Conservation (phyloP, 64 coral and sea anemone genomes). For the Montipora sp. region DNA sequence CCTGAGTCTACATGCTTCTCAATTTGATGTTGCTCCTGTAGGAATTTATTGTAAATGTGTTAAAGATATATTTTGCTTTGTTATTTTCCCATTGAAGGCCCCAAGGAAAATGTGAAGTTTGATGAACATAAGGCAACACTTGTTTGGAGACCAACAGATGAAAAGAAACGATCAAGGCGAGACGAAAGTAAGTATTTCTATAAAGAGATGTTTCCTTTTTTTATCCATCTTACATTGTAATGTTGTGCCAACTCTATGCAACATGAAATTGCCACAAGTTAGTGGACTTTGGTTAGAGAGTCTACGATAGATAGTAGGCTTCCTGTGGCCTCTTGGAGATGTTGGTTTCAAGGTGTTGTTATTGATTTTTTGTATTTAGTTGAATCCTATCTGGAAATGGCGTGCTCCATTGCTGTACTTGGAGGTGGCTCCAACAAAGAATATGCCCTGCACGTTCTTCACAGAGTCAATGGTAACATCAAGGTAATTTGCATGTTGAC, state of each 20-base stretch:
- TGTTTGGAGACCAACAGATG: constrained; percentile 84
- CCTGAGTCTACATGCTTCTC: too few species aligned
- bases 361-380: constrained; percentile 47
- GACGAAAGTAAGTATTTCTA: constrained; percentile 88
- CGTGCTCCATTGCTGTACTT: constrained; percentile 87
- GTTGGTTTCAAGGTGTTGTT: too few species aligned
- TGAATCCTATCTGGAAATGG: constrained; percentile 91
- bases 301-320: too few species aligned
- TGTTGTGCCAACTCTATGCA: too few species aligned
- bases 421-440: constrained; percentile 98
- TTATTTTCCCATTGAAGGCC: background rate
- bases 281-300: background rate
- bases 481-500: constrained; percentile 66
- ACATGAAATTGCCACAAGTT: background rate
- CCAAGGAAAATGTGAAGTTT: background rate
- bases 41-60: too few species aligned
- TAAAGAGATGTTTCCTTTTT: background rate
- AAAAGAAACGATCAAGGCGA: constrained; percentile 75
- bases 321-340: too few species aligned
- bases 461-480: constrained; percentile 84
- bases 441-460: constrained; percentile 90
- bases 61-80: too few species aligned
- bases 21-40: too few species aligned
- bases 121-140: constrained; percentile 89
- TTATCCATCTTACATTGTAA: too few species aligned